These are phyloP conservation scores for Gymnobelideus leadbeateri DNA, from an alignment of 2,113 vertebrate genomes.

Conservation along the genomic window DNA sequence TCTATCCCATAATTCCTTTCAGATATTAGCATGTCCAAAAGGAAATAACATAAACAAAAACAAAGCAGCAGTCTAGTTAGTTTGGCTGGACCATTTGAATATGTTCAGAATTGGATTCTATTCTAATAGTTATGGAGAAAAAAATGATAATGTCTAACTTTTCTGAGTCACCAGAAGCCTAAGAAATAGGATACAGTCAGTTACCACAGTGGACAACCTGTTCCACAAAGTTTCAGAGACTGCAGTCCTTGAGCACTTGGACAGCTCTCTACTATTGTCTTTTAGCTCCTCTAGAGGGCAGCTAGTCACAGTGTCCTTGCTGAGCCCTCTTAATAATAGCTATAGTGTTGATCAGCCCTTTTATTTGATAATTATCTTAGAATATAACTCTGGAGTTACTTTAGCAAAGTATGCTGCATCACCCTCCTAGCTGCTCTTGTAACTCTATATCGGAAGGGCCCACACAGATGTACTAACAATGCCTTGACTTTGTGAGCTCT, in stretches of 20 bases:
- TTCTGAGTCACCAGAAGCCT: conserved; percentile 45
- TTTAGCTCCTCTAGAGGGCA: conserved; percentile 14
- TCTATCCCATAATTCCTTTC: neutral
- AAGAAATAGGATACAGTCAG: conserved; percentile 28
- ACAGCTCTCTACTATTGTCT: neutral
- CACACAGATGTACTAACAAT: neutral
- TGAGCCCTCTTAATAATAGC: conserved; percentile 48
- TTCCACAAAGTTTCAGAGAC: conserved; percentile 9
- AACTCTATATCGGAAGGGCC: neutral
- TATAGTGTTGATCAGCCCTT: conserved; percentile 43
- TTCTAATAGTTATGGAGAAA: conserved; percentile 49
- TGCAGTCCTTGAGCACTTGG: conserved; percentile 23
- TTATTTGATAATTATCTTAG: conserved; percentile 2
- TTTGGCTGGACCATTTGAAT: neutral
- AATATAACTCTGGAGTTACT: conserved; percentile 15
- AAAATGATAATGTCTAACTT: conserved; percentile 48
- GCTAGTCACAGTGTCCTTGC: neutral
- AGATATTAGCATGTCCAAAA: neutral
- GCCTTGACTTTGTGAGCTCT: neutral
- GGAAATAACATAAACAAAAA: neutral
- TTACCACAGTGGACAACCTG: conserved; percentile 30
- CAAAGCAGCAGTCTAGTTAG: neutral
- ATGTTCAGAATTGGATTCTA: conserved; percentile 43
- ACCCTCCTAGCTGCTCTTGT: neutral
- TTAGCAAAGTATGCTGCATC: neutral